Conservation (phyloP, 2,888 invertebrate species). For the Euplagia quadripunctaria region DNA sequence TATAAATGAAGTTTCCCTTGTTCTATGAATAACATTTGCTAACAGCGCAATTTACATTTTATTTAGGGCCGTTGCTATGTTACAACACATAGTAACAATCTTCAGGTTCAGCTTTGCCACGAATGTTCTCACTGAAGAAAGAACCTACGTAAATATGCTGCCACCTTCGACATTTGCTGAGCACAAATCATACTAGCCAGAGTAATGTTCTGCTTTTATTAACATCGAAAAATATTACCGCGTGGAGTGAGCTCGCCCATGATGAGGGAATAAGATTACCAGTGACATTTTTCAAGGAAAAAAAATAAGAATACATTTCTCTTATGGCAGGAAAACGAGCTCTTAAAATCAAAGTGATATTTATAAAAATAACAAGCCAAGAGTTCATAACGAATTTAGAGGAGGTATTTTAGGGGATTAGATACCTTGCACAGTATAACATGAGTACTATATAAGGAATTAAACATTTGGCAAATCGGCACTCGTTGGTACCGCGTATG, state of each 20-base stretch:
- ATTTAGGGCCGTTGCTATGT: conserved; percentile 61
- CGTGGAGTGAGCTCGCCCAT: conserved; percentile 61
- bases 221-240: conserved; percentile 72
- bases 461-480: too few relatives aligned
- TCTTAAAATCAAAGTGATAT: conserved; percentile 49
- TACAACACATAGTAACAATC: conserved; percentile 56
- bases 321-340: conserved; percentile 46
- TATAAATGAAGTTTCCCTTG: conserved; percentile 78
- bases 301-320: conserved; percentile 64
- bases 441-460: too few relatives aligned
- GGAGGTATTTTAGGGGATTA: too few relatives aligned
- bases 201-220: conserved; percentile 74
- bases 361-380: background rate
- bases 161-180: conserved; percentile 42
- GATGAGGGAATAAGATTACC: conserved; percentile 69
- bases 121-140: conserved; percentile 26
- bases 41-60: conserved; percentile 75
- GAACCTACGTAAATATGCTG: conserved; percentile 10
- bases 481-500: too few relatives aligned
- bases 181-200: conserved; percentile 68
- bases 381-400: too few relatives aligned
- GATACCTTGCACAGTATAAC: too few relatives aligned
- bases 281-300: conserved; percentile 60
- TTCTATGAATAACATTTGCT: conserved; percentile 81
- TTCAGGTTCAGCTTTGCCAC: conserved; percentile 35